Evolutionary conservation across 2,113 vertebrate genomes (phyloP), one percentile per base, ranked within the genome.

Genomic region (Motacilla alba): DNA sequence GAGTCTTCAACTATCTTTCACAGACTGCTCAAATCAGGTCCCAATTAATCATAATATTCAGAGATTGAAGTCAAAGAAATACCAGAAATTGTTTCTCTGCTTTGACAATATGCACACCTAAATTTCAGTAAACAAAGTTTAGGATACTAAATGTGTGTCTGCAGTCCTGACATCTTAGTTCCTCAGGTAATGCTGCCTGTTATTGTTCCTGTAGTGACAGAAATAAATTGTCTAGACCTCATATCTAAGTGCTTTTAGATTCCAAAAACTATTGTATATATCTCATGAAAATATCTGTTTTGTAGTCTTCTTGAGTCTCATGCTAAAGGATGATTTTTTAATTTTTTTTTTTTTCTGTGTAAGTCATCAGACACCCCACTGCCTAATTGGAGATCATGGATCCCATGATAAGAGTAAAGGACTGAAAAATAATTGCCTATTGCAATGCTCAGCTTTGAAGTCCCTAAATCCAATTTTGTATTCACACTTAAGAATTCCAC

Each of bases 381-480:
- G 50, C 13, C 76, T 91, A 83, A 77, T 3, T 95, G 80, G 37
- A 91, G n/a, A 94, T 74, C 76, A 46, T 43, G 43, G 68, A 66
- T 89, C n/a, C 76, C 63, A 67, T 17, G 68, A 87, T 74, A 92
- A 80, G 62, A 69, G 35, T 64, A 86, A 80, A 90, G 20, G 28
- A 58, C 55, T 77, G 41, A 92, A 90, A 94, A 95, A 83, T 86
- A 96, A 77, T 83, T 91, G 63, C 17, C 23, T 94, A 26, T 77
- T 77, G 20, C 46, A 77, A 27, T 70, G 31, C 35, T 78, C 18
- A 81, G 7, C 43, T 83, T 95, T 89, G 55, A 96, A 93, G 59
- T 75, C 66, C 19, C 27, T 93, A 95, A 94, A 95, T 89, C 69
- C n/a, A 87, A 59, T 89, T 95, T 87, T 87, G 33, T 11, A 50